A percentile compares a stretch with the other conserved stretches of the same genome.
Evolutionary conservation across 2,888 invertebrate genomes (phyloP).

Genomic region (Rhimphoctona megacephalus): DNA sequence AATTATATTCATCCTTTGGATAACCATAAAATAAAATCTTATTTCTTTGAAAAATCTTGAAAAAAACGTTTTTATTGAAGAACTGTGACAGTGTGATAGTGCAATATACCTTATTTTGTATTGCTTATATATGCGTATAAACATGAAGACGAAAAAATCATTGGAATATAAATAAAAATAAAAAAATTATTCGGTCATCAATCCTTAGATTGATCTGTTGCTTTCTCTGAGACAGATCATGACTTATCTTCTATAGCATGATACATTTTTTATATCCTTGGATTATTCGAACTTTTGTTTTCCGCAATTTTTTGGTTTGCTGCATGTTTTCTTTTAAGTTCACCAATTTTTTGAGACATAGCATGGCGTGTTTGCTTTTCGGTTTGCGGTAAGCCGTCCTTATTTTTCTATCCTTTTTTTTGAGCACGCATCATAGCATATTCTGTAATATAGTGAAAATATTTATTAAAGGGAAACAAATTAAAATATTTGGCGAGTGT

Average conservation of each 20-base stretch:
- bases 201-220: too few relatives aligned
- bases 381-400: background rate
- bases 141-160: too few relatives aligned
- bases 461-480: background rate
- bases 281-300: background rate
- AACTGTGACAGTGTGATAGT: too few relatives aligned
- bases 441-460: background rate
- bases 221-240: too few relatives aligned
- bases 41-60: too few relatives aligned
- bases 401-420: background rate
- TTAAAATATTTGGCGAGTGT: background rate
- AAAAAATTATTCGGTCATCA: too few relatives aligned
- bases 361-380: background rate
- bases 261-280: background rate
- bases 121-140: too few relatives aligned
- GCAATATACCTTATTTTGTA: too few relatives aligned
- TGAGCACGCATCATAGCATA: background rate
- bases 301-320: background rate
- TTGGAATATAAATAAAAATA: too few relatives aligned
- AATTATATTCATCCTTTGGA: too few relatives aligned
- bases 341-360: conserved; percentile 4
- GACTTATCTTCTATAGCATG: background rate
- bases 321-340: background rate
- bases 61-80: too few relatives aligned
- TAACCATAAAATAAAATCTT: too few relatives aligned